These are phyloP conservation scores for Drosophila repletoides DNA, from an alignment of 1,140 invertebrate genomes.

Conservation along the genomic window DNA sequence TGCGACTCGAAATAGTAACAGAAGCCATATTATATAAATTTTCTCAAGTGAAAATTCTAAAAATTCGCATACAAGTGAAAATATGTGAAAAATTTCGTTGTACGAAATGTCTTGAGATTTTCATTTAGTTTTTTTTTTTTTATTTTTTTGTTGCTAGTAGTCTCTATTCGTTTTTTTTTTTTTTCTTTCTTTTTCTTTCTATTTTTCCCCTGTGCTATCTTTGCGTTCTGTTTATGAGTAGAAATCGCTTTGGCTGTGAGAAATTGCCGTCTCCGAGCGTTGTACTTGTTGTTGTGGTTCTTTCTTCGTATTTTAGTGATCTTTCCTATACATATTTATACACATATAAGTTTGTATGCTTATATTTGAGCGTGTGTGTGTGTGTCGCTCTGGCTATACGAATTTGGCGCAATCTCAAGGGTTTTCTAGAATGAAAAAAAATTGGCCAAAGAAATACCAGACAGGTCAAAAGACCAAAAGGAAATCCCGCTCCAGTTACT, in stretches of 20 bases:
- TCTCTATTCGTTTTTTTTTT: conserved; percentile 33
- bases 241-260: conserved; percentile 63
- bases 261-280: conserved; percentile 44
- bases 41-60: conserved; percentile 78
- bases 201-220: conserved; percentile 42
- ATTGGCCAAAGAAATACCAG: background rate
- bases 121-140: conserved; percentile 66
- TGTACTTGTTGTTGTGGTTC: no score
- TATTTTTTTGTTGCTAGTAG: conserved; percentile 37
- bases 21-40: conserved; percentile 79
- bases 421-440: conserved; percentile 4
- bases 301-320: conserved; percentile 38
- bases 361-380: conserved; percentile 2
- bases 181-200: conserved; percentile 26
- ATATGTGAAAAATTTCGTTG: conserved; percentile 81
- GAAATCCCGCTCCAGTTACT: background rate
- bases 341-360: background rate
- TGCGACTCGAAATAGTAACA: conserved; percentile 77
- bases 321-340: conserved; percentile 12
- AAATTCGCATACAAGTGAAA: conserved; percentile 80
- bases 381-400: conserved; percentile 11
- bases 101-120: conserved; percentile 76
- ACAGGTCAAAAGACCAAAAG: conserved; percentile 2
- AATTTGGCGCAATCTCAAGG: conserved; percentile 50
- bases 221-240: conserved; percentile 73